Evolutionary conservation across 2,113 vertebrate species (phyloP).

Genomic region (Pelvicachromis taeniatus): DNA sequence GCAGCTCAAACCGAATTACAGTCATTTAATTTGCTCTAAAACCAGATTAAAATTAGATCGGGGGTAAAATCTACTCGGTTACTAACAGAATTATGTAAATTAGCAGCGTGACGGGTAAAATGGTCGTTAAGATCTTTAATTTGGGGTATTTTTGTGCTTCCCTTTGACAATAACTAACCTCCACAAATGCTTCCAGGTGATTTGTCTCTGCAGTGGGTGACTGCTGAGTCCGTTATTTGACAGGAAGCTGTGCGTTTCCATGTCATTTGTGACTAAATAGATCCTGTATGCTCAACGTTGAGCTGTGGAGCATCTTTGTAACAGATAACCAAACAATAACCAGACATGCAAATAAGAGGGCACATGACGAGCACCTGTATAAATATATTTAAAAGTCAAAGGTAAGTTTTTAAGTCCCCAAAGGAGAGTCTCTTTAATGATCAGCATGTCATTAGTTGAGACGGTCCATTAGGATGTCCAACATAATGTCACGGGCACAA

Average conservation of each 20-base stretch:
- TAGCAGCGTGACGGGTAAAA: not conserved
- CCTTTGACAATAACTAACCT: not conserved
- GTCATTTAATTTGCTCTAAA: not conserved
- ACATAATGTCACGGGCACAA: not conserved
- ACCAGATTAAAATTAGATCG: not conserved
- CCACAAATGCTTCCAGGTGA: not conserved
- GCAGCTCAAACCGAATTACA: not conserved
- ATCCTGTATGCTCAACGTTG: not conserved
- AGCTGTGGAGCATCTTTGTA: not conserved
- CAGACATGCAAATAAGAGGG: not conserved
- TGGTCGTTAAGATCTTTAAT: accelerated
- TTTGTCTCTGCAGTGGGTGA: accelerated
- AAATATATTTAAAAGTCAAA: not conserved
- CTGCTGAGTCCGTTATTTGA: not conserved
- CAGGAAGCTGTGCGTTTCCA: not conserved
- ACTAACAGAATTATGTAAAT: not conserved
- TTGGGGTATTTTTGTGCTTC: not conserved
- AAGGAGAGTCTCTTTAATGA: too few relatives aligned
- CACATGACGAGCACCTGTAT: not conserved
- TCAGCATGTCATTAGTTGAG: not conserved
- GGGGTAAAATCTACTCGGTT: not conserved
- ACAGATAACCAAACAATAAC: not conserved
- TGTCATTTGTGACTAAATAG: not conserved
- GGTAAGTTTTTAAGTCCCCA: not conserved
- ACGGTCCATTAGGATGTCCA: not conserved